Percentiles rank a stretch among this genome's conserved stretches.
phyloP scores from a whole-genome alignment of 2,888 invertebrate genomes.

The Nycteola revayana region DNA sequence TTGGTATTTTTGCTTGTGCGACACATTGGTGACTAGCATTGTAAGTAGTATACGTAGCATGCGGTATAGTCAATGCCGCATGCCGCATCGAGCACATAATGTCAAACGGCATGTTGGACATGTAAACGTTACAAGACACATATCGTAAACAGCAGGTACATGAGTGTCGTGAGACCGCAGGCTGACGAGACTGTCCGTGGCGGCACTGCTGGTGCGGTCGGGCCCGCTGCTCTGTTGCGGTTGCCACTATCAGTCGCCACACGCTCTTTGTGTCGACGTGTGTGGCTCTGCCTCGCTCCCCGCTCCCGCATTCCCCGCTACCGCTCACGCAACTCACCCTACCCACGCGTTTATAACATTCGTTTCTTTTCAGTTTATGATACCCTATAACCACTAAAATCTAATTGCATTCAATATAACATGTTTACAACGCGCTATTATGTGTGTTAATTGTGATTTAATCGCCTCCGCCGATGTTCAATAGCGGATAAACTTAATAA shows the following conservation, averaged over 20 bases:
- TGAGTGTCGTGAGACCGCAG: conserved; percentile 44
- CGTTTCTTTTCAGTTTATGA: conserved; percentile 47
- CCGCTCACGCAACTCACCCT: conserved; percentile 30
- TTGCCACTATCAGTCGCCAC: conserved; percentile 33
- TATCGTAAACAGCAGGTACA: conserved; percentile 41
- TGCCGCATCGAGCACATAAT: too few species aligned
- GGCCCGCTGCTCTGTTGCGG: conserved; percentile 51
- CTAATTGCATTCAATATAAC: conserved; percentile 52
- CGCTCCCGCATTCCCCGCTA: conserved; percentile 34
- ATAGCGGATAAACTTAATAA: conserved; percentile 43
- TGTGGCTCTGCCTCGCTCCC: conserved; percentile 35
- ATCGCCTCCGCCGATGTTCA: conserved; percentile 41
- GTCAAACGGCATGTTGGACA: too few species aligned
- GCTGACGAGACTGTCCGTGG: conserved; percentile 36
- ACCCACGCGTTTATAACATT: conserved; percentile 42
- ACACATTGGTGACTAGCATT: too few species aligned
- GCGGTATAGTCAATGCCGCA: conserved; percentile 4
- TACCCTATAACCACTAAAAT: conserved; percentile 47
- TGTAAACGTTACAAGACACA: conserved; percentile 22
- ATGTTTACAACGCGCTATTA: conserved; percentile 41
- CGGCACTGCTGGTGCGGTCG: conserved; percentile 34
- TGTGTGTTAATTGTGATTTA: conserved; percentile 51
- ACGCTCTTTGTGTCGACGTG: conserved; percentile 40
- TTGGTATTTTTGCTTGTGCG: too few species aligned
- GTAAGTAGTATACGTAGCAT: too few species aligned